phyloP scores from a whole-genome alignment of 2,888 invertebrate genomes.

The Alloscopus bannaensis region DNA sequence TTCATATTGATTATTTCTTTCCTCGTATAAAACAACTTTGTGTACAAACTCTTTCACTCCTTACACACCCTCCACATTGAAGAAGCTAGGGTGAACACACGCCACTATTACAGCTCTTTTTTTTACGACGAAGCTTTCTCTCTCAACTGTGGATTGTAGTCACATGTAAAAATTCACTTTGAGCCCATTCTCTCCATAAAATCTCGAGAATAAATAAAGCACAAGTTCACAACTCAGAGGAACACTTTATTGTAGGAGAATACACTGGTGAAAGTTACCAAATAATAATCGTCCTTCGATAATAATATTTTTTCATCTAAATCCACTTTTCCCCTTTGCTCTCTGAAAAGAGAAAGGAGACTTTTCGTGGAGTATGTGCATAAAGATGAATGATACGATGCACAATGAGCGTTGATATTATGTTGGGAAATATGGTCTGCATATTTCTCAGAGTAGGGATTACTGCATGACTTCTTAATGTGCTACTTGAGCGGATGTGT shows the following conservation, averaged over 20 bases:
- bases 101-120: background rate
- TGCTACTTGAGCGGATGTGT: slow-evolving; percentile 57
- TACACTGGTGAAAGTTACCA: slow-evolving; percentile 18
- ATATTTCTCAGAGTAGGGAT: slow-evolving; percentile 55
- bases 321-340: slow-evolving; percentile 14
- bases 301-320: slow-evolving; percentile 48
- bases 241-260: no score
- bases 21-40: slow-evolving; percentile 40
- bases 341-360: background rate
- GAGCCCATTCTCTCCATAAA: background rate
- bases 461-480: slow-evolving; percentile 55
- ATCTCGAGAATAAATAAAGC: background rate
- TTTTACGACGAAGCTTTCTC: background rate
- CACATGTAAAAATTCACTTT: no score
- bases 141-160: background rate
- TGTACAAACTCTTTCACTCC: slow-evolving; percentile 16
- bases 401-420: no score
- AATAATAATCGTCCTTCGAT: slow-evolving; percentile 28
- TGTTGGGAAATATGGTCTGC: no score
- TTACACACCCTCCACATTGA: no score
- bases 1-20: slow-evolving; percentile 66
- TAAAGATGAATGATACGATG: background rate
- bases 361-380: background rate
- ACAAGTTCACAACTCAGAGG: background rate
- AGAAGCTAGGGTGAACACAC: no score